These are phyloP conservation scores for Liasis olivaceus DNA, from an alignment of 2,797 vertebrate genomes.

Conservation along the genomic window DNA sequence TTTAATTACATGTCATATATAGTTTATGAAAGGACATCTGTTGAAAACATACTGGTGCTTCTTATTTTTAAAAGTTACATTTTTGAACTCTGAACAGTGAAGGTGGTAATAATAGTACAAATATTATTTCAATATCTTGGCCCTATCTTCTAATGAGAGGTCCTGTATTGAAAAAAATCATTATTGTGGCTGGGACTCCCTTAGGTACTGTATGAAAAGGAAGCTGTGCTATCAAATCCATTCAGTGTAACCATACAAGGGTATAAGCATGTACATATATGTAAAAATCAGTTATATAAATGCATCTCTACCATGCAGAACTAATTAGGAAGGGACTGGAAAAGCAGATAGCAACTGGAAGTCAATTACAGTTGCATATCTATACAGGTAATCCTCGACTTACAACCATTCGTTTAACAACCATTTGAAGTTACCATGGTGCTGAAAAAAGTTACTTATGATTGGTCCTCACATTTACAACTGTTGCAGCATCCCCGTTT, in stretches of 20 bases:
- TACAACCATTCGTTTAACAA: too few relatives aligned
- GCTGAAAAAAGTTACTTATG: too few relatives aligned
- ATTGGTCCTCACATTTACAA: too few relatives aligned
- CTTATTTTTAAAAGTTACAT: not conserved
- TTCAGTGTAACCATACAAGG: slow-evolving; percentile 49
- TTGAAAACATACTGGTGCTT: slow-evolving; percentile 21
- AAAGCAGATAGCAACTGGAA: slow-evolving; percentile 59
- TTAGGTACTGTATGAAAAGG: slow-evolving; percentile 39
- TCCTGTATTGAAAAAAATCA: not conserved
- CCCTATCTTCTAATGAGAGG: slow-evolving; percentile 48
- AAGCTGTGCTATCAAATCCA: slow-evolving; percentile 37
- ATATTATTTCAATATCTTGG: slow-evolving; percentile 34
- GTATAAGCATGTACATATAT: slow-evolving; percentile 48
- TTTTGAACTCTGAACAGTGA: slow-evolving; percentile 14
- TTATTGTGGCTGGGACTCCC: slow-evolving; percentile 36
- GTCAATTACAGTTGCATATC: slow-evolving; percentile 68
- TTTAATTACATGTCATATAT: not conserved
- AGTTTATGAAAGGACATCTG: slow-evolving; percentile 18
- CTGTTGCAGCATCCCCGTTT: too few relatives aligned
- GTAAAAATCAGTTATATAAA: slow-evolving; percentile 64
- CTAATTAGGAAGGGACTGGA: slow-evolving; percentile 70
- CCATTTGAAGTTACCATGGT: too few relatives aligned
- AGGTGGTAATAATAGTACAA: slow-evolving; percentile 12
- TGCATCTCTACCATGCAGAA: slow-evolving; percentile 57
- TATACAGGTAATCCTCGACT: not conserved